A percentile compares a stretch with the other conserved stretches of the same genome.
These are phyloP conservation scores for Zeuzera pyrina DNA, from an alignment of 2,888 invertebrate species.

Conservation along the genomic window DNA sequence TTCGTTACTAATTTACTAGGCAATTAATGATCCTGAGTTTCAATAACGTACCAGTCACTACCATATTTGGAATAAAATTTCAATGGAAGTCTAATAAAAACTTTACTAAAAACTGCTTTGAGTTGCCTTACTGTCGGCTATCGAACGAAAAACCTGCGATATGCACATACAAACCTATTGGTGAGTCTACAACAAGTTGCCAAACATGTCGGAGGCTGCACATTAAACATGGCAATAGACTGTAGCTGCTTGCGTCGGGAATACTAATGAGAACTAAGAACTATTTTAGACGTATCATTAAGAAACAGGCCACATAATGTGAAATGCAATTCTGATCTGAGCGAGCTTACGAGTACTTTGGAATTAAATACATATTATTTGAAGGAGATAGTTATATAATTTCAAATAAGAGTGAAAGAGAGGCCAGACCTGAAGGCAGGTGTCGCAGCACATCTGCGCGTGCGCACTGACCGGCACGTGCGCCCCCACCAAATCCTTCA, in stretches of 20 bases:
- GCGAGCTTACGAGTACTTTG: constrained; percentile 32
- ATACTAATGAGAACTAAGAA: constrained; percentile 53
- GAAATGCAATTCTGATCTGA: constrained; percentile 47
- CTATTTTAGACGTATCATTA: constrained; percentile 59
- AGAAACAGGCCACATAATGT: constrained; percentile 63
- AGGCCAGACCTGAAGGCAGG: constrained; percentile 50
- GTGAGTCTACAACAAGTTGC: constrained; percentile 38
- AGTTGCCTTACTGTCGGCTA: too few relatives aligned
- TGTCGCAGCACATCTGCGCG: constrained; percentile 66
- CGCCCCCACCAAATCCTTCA: constrained; percentile 39
- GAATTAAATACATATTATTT: constrained; percentile 41
- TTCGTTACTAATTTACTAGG: too few relatives aligned
- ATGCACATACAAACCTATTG: neutral
- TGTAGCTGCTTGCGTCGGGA: constrained; percentile 33
- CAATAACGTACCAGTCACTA: too few relatives aligned
- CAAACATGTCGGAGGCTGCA: constrained; percentile 38
- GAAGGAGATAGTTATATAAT: constrained; percentile 34
- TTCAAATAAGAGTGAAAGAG: constrained; percentile 33
- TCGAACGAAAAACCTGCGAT: too few relatives aligned
- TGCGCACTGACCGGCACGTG: constrained; percentile 61
- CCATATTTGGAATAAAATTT: too few relatives aligned
- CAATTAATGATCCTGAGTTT: too few relatives aligned
- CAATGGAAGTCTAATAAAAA: neutral
- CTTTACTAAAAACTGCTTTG: neutral
- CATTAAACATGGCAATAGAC: constrained; percentile 47